These are phyloP conservation scores for Microplitis deprimator DNA, from an alignment of 2,888 invertebrate species.

Conservation along the genomic window DNA sequence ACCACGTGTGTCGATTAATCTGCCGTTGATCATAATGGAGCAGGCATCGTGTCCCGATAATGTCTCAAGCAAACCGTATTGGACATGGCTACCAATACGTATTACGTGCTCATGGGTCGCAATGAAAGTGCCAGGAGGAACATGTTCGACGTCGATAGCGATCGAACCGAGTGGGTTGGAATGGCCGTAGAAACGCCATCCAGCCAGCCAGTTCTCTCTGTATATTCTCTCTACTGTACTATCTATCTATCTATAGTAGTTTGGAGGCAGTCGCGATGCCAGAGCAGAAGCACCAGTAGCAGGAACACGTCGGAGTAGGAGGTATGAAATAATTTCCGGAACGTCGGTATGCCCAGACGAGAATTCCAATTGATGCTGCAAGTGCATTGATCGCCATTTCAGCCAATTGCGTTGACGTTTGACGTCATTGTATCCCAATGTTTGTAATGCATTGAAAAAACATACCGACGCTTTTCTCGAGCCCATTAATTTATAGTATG, in stretches of 20 bases:
- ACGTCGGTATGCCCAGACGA: constrained; percentile 47
- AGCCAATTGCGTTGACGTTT: constrained; percentile 14
- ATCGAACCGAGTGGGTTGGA: constrained; percentile 41
- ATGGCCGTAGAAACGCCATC: constrained; percentile 23
- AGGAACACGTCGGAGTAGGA: constrained; percentile 24
- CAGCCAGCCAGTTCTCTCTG: constrained; percentile 15
- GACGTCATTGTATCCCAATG: not conserved
- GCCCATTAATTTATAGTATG: too few relatives aligned
- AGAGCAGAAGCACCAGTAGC: constrained; percentile 12
- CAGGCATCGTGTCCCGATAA: constrained; percentile 30
- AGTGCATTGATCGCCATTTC: constrained; percentile 17
- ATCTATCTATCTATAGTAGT: not conserved
- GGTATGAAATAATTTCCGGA: constrained; percentile 56
- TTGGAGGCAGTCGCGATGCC: not conserved
- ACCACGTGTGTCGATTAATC: constrained; percentile 36
- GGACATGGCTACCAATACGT: constrained; percentile 19
- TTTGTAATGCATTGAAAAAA: constrained; percentile 10
- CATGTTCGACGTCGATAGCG: constrained; percentile 42
- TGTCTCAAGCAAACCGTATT: constrained; percentile 14
- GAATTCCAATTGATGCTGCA: constrained; percentile 33
- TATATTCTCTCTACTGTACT: not conserved
- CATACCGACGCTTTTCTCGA: not conserved
- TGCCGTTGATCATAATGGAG: constrained; percentile 35
- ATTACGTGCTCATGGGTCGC: constrained; percentile 29
- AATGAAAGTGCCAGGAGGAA: constrained; percentile 37